Conservation (phyloP, 2,113 vertebrate species). For the Herpetotheres cachinnans region DNA sequence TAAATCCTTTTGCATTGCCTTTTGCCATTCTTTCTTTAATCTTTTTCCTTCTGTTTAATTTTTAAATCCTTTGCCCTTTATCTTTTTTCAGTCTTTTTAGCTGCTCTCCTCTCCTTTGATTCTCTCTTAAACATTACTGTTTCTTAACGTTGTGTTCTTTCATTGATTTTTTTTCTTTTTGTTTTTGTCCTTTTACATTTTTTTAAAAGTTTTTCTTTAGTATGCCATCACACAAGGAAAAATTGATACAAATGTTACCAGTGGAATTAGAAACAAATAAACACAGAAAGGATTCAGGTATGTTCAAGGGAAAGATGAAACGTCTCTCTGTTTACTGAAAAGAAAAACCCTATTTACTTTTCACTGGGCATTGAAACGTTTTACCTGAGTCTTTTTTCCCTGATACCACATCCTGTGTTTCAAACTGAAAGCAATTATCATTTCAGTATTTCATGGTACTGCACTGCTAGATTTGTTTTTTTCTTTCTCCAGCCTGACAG, state of each 20-base stretch:
- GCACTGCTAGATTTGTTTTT: not conserved
- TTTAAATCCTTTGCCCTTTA: slow-evolving; percentile 77
- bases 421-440: not conserved
- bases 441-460: slow-evolving; percentile 4
- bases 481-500: not conserved
- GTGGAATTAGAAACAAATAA: slow-evolving; percentile 50
- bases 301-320: slow-evolving; percentile 48
- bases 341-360: slow-evolving; percentile 31
- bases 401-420: slow-evolving; percentile 1
- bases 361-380: not conserved
- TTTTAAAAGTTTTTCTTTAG: slow-evolving; percentile 42
- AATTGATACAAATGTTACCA: not conserved
- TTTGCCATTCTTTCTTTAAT: slow-evolving; percentile 75
- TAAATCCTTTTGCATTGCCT: slow-evolving; percentile 72
- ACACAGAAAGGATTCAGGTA: not conserved
- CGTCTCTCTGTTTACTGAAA: slow-evolving; percentile 33
- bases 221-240: slow-evolving; percentile 15
- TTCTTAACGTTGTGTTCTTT: slow-evolving; percentile 68
- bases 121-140: slow-evolving; percentile 66
- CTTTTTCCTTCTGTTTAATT: slow-evolving; percentile 75
- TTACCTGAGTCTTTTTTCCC: not conserved
- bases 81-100: slow-evolving; percentile 73
- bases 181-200: slow-evolving; percentile 45
- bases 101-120: slow-evolving; percentile 70
- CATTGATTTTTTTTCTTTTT: slow-evolving; percentile 66